These are phyloP conservation scores for Acanthoscelides obtectus DNA, from an alignment of 2,888 invertebrate species.

Conservation along the genomic window DNA sequence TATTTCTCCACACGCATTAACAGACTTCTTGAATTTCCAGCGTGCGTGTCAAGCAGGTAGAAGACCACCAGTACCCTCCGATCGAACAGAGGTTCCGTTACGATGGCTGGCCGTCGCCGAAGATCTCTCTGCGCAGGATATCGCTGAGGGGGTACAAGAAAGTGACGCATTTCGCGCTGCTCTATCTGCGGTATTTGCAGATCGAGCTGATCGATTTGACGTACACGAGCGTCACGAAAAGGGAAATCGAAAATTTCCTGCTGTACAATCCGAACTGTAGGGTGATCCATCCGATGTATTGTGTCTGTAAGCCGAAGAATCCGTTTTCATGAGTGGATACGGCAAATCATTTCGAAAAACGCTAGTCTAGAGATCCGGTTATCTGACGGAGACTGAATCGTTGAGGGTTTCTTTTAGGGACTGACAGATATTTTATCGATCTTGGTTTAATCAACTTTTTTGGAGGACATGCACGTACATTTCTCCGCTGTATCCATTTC, in stretches of 20 bases:
- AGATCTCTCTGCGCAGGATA: constrained; percentile 17
- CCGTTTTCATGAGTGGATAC: constrained; percentile 22
- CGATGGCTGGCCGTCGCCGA: background rate
- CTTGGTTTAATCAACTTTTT: too few relatives aligned
- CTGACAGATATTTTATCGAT: too few relatives aligned
- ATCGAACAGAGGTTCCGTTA: background rate
- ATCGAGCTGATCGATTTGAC: constrained; percentile 58
- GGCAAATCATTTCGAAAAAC: too few relatives aligned
- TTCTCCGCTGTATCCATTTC: too few relatives aligned
- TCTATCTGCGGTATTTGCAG: constrained; percentile 31
- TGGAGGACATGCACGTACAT: too few relatives aligned
- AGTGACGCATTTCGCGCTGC: constrained; percentile 34
- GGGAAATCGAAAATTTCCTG: constrained; percentile 59
- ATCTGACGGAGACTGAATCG: too few relatives aligned
- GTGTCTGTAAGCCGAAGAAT: constrained; percentile 35
- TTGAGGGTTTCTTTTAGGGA: too few relatives aligned
- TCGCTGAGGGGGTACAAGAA: constrained; percentile 37
- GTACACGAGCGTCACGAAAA: constrained; percentile 58
- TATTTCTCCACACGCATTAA: too few relatives aligned
- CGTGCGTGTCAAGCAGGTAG: too few relatives aligned
- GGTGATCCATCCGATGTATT: constrained; percentile 44
- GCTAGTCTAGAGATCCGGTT: too few relatives aligned
- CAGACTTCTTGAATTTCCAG: too few relatives aligned
- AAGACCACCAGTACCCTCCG: background rate
- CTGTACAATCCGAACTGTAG: constrained; percentile 56